Percentiles rank a stretch among this genome's conserved stretches.
phyloP scores from a whole-genome alignment of 2,113 vertebrate genomes.

The Rallus limicola region DNA sequence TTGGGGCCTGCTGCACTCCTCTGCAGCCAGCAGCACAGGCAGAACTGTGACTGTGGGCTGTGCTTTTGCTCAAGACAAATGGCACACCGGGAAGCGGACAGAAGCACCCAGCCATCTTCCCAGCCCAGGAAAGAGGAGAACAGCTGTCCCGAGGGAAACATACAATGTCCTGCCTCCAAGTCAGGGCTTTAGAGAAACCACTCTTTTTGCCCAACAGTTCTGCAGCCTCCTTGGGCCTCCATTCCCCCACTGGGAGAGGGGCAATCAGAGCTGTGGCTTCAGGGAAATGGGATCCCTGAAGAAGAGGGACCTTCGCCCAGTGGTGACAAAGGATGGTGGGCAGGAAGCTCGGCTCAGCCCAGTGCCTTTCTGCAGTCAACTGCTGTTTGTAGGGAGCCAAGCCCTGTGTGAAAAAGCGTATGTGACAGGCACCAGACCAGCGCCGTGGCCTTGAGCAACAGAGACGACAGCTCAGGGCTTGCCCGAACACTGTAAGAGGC shows the following conservation, averaged over 20 bases:
- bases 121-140: neutral
- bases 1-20: neutral
- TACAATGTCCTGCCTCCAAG: neutral
- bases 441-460: neutral
- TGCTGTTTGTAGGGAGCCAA: neutral
- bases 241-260: neutral
- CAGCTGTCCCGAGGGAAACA: neutral
- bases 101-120: too few species aligned
- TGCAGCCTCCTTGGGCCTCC: neutral
- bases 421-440: too few species aligned
- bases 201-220: neutral
- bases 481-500: too few species aligned
- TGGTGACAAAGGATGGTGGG: neutral
- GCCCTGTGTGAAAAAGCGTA: too few species aligned
- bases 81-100: neutral
- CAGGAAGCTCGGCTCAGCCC: neutral
- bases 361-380: neutral
- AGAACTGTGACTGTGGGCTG: neutral
- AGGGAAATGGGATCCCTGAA: neutral
- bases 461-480: neutral
- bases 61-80: neutral
- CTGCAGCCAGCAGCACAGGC: neutral
- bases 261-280: neutral
- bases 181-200: neutral
- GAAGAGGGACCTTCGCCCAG: neutral